phyloP scores from a whole-genome alignment of 2,113 vertebrate genomes.

The Gnathonemus longibarbis region DNA sequence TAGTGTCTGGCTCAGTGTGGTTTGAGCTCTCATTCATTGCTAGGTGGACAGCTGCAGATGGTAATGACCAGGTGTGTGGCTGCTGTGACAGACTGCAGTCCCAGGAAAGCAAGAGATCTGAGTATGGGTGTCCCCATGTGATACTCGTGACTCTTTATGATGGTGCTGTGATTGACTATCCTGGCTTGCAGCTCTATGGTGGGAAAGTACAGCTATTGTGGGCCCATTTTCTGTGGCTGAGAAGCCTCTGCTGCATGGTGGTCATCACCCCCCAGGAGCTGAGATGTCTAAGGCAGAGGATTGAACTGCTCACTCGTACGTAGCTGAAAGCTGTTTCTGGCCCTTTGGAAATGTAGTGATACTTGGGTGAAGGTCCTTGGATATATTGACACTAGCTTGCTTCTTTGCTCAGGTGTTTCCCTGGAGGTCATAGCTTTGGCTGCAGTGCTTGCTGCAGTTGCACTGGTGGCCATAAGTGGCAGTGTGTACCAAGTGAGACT shows the following conservation, averaged over 20 bases:
- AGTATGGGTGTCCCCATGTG: not conserved
- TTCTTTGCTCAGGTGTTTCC: not conserved
- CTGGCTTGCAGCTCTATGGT: not conserved
- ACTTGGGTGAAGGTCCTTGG: not conserved
- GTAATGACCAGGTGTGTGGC: conserved; percentile 17
- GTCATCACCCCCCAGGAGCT: not conserved
- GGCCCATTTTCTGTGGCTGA: not conserved
- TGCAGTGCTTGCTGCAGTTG: not conserved
- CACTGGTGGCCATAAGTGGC: not conserved
- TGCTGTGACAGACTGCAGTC: conserved; percentile 29
- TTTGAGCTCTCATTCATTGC: not conserved
- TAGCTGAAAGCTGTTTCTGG: not conserved
- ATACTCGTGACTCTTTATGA: not conserved
- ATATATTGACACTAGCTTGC: too few relatives aligned
- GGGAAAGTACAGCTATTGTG: not conserved
- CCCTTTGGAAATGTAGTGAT: not conserved
- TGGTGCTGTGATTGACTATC: not conserved
- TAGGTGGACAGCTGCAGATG: conserved; percentile 30
- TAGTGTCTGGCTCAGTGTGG: not conserved
- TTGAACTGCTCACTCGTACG: not conserved
- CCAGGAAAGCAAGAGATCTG: not conserved
- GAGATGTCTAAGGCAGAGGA: not conserved
- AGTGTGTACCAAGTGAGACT: too few relatives aligned
- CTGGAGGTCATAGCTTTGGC: not conserved
- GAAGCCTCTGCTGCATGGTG: not conserved